These are phyloP conservation scores for Aptenodytes patagonicus DNA, from an alignment of 2,113 vertebrate genomes.

Conservation along the genomic window DNA sequence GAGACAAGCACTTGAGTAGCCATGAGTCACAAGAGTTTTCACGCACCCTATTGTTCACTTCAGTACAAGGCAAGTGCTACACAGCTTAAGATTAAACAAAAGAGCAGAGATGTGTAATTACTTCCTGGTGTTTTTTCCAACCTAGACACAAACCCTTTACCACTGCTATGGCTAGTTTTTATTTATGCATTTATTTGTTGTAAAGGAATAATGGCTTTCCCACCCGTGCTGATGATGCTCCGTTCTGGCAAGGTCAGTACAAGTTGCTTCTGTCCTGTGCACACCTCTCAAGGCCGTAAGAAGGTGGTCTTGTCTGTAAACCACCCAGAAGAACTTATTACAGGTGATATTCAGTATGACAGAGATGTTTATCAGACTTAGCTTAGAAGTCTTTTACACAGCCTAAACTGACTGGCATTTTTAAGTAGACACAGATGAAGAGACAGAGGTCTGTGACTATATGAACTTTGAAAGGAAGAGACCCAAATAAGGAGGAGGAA, in stretches of 20 bases:
- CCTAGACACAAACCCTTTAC: slow-evolving; percentile 14
- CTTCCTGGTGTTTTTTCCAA: slow-evolving; percentile 11
- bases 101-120: slow-evolving; percentile 33
- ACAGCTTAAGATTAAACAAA: slow-evolving; percentile 40
- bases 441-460: neutral
- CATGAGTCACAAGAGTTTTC: neutral
- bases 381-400: neutral
- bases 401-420: neutral
- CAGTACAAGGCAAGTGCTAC: neutral
- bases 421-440: neutral
- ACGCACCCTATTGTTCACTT: neutral
- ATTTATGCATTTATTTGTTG: slow-evolving; percentile 42
- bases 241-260: neutral
- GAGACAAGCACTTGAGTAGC: neutral
- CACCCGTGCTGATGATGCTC: neutral
- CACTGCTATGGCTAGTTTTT: slow-evolving; percentile 17
- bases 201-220: slow-evolving; percentile 20
- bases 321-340: neutral
- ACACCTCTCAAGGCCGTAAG: slow-evolving; percentile 33
- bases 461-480: neutral
- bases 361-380: slow-evolving; percentile 39
- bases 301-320: slow-evolving; percentile 25
- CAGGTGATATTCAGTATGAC: slow-evolving; percentile 28
- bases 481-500: neutral
- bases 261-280: slow-evolving; percentile 3